phyloP scores from a whole-genome alignment of 35 echinoderm and acorn worm species.

The Anneissia japonica region DNA sequence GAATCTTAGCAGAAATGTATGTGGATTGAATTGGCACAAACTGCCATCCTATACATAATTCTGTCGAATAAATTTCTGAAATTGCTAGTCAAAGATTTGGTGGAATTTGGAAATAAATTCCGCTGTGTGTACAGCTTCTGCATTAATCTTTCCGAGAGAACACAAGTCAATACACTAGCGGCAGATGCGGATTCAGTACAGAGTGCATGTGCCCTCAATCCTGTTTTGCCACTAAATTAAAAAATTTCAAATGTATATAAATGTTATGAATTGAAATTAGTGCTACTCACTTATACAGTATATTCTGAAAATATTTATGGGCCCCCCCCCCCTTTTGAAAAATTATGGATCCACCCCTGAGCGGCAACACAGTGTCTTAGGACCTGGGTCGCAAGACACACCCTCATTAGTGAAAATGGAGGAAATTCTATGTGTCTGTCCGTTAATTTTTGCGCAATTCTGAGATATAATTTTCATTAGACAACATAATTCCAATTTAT shows the following conservation, averaged over 20 bases:
- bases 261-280: too few species aligned
- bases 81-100: not conserved
- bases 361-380: too few species aligned
- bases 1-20: not conserved
- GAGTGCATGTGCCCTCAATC: too few species aligned
- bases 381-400: too few species aligned
- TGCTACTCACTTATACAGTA: too few species aligned
- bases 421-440: slow-evolving; percentile 4
- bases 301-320: too few species aligned
- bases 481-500: slow-evolving; percentile 5
- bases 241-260: too few species aligned
- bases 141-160: not conserved
- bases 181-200: too few species aligned
- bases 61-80: not conserved
- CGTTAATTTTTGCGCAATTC: slow-evolving; percentile 4
- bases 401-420: too few species aligned
- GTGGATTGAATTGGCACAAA: not conserved
- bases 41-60: not conserved
- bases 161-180: not conserved
- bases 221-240: too few species aligned
- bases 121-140: not conserved
- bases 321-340: too few species aligned
- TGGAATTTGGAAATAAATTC: not conserved
- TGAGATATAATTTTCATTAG: not conserved
- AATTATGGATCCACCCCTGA: too few species aligned